phyloP scores from a whole-genome alignment of 1,140 invertebrate species.

The Sinonovacula constricta region DNA sequence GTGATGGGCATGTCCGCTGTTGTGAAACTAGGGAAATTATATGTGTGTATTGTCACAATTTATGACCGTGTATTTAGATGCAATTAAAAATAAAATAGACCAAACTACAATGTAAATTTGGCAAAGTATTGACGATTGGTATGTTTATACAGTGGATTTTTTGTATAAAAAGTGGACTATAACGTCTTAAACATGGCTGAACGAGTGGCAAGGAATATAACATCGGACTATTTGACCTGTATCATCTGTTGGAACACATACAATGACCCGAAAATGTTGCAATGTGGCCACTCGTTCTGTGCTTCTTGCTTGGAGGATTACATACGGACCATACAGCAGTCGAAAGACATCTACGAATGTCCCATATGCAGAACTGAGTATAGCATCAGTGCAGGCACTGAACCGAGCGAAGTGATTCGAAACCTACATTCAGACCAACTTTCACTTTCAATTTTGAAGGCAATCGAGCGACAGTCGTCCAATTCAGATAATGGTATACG shows the following conservation, averaged over 20 bases:
- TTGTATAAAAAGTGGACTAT: too few relatives aligned
- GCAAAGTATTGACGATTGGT: too few relatives aligned
- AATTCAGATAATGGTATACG: neutral
- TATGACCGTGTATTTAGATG: too few relatives aligned
- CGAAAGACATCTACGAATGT: constrained; percentile 31
- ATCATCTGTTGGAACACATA: constrained; percentile 40
- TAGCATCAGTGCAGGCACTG: neutral
- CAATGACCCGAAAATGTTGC: constrained; percentile 34
- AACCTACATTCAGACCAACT: constrained; percentile 19
- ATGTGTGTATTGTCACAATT: too few relatives aligned
- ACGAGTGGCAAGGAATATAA: constrained; percentile 32
- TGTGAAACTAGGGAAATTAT: too few relatives aligned
- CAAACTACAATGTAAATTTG: too few relatives aligned
- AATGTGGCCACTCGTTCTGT: constrained; percentile 46
- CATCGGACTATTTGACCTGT: constrained; percentile 44
- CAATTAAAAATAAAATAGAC: too few relatives aligned
- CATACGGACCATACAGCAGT: neutral
- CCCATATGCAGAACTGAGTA: constrained; percentile 28
- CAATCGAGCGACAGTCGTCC: neutral
- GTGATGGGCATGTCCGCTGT: too few relatives aligned
- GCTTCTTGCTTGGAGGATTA: constrained; percentile 31
- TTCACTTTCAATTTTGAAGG: constrained; percentile 35
- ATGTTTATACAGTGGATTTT: too few relatives aligned
- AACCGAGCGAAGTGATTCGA: constrained; percentile 6
- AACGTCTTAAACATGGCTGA: constrained; percentile 32